These are phyloP conservation scores for Aphidius ervi DNA, from an alignment of 1,140 invertebrate species.

Conservation along the genomic window DNA sequence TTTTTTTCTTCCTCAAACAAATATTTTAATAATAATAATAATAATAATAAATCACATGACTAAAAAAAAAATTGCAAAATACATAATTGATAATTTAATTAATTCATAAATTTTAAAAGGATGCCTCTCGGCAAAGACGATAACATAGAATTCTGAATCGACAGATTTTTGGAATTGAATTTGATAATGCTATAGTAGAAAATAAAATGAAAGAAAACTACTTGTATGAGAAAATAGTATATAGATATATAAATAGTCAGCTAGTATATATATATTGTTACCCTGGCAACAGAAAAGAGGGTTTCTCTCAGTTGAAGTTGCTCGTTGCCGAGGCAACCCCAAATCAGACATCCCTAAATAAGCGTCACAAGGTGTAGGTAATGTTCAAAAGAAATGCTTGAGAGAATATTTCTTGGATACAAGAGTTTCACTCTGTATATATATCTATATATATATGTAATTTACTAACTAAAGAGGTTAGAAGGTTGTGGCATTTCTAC, in stretches of 20 bases:
- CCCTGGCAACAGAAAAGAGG: constrained; percentile 41
- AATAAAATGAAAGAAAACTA: constrained; percentile 16
- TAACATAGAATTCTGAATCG: too few relatives aligned
- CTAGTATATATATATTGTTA: constrained; percentile 26
- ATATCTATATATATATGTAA: too few relatives aligned
- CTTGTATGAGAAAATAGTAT: constrained; percentile 7
- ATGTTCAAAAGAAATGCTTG: constrained; percentile 9
- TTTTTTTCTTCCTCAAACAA: too few relatives aligned
- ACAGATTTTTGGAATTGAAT: constrained; percentile 16
- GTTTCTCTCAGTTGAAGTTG: neutral
- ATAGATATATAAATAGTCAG: constrained; percentile 17
- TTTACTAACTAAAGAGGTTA: too few relatives aligned
- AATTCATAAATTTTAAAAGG: too few relatives aligned
- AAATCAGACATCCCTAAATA: constrained; percentile 29
- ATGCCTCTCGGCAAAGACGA: too few relatives aligned
- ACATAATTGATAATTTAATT: neutral
- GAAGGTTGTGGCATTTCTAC: too few relatives aligned
- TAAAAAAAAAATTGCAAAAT: neutral
- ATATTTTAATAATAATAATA: too few relatives aligned
- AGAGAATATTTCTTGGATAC: constrained; percentile 1
- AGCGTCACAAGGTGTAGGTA: constrained; percentile 19
- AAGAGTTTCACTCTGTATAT: neutral
- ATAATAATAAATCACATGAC: too few relatives aligned
- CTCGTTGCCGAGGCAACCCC: constrained; percentile 37
- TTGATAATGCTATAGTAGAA: constrained; percentile 8